These are phyloP conservation scores for Echinops telfairi DNA, from an alignment of 2,113 vertebrate genomes.

Conservation along the genomic window DNA sequence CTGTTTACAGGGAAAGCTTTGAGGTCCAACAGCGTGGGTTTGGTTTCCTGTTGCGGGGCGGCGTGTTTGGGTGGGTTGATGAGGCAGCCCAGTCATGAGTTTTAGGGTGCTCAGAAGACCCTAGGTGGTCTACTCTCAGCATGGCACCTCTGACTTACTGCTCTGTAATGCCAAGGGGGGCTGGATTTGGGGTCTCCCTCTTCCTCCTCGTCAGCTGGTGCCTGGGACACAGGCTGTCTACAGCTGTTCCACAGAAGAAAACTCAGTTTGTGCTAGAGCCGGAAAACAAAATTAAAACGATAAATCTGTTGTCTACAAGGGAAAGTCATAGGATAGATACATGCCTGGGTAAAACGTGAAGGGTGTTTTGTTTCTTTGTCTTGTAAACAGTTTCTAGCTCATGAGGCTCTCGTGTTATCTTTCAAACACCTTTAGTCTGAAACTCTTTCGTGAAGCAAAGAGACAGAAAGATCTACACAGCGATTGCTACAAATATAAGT, in stretches of 20 bases:
- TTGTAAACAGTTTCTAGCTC: conserved; percentile 16
- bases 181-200: neutral
- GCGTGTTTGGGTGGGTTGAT: neutral
- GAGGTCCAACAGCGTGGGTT: neutral
- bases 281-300: conserved; percentile 31
- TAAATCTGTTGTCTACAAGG: neutral
- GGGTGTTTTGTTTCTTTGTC: neutral
- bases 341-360: neutral
- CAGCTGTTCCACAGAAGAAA: neutral
- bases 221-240: neutral
- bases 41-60: neutral
- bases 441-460: neutral
- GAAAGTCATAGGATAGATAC: neutral
- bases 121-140: fast-evolving
- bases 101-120: neutral
- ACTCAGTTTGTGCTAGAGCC: conserved; percentile 18
- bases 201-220: neutral
- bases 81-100: neutral
- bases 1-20: neutral
- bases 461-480: neutral
- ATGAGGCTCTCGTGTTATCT: neutral
- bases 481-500: no score
- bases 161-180: neutral
- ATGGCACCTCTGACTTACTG: neutral
- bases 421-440: neutral